These are phyloP conservation scores for Enteromius viviparus DNA, from an alignment of 2,797 vertebrate species.

Conservation along the genomic window DNA sequence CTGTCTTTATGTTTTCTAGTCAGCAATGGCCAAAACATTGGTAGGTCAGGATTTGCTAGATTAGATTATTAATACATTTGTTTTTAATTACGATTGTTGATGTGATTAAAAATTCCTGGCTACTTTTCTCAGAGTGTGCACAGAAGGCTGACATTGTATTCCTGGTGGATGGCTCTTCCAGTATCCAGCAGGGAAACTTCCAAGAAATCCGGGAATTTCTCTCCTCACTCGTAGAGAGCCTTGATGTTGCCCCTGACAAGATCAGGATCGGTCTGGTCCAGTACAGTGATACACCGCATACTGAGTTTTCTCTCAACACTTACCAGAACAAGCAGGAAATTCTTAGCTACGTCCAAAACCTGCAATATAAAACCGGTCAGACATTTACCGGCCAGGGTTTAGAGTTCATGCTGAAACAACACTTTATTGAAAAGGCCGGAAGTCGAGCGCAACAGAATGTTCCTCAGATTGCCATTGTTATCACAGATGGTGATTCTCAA, in stretches of 20 bases:
- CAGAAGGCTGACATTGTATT: conserved; percentile 83
- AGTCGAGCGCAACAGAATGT: conserved; percentile 82
- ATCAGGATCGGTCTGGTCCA: conserved; percentile 81
- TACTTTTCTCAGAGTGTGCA: conserved; percentile 74
- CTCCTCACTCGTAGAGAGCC: conserved; percentile 70
- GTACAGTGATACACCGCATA: conserved; percentile 70
- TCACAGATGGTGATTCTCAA: conserved; percentile 83
- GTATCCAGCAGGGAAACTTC: conserved; percentile 74
- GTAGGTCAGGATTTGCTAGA: conserved; percentile 53
- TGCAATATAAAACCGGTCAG: conserved; percentile 81
- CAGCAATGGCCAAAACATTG: conserved; percentile 67
- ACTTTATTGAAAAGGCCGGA: conserved; percentile 82
- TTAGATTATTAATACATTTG: neutral
- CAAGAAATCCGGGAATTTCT: conserved; percentile 77
- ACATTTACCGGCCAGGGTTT: conserved; percentile 84
- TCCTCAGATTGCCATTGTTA: conserved; percentile 84
- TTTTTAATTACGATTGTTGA: neutral
- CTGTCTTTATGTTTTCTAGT: conserved; percentile 63
- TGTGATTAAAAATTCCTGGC: conserved; percentile 42
- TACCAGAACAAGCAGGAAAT: conserved; percentile 77
- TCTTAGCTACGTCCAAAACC: conserved; percentile 82
- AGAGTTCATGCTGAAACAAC: conserved; percentile 81
- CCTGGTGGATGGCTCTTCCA: conserved; percentile 81
- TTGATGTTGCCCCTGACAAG: conserved; percentile 75
- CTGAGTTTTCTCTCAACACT: conserved; percentile 82